A percentile compares a stretch with the other conserved stretches of the same genome.
Conservation (phyloP, 2,888 invertebrate species). For the Sminthurides aquaticus region DNA sequence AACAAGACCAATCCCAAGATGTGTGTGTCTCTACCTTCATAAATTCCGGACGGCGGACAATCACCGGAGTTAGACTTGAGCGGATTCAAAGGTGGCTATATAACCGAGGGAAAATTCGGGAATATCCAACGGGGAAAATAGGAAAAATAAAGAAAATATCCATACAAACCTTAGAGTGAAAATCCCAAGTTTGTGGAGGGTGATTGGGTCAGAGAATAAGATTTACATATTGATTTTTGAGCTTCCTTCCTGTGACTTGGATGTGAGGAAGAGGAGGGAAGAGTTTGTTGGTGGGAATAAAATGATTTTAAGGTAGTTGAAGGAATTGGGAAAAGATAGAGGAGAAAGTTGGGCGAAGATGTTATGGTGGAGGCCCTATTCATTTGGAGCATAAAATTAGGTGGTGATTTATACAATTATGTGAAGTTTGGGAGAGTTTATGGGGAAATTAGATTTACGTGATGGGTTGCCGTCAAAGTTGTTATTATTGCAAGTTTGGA, state of each 20-base stretch:
- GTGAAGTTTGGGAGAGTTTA: conserved; percentile 39
- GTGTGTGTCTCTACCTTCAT: not conserved
- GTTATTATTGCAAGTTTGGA: conserved; percentile 22
- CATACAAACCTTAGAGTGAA: not conserved
- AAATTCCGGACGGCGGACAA: not conserved
- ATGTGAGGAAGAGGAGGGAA: no score
- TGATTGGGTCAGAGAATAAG: not conserved
- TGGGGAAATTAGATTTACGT: conserved; percentile 41
- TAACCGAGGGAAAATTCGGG: not conserved
- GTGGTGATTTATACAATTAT: conserved; percentile 43
- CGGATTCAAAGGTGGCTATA: not conserved
- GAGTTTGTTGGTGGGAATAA: no score
- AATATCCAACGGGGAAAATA: not conserved
- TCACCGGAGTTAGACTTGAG: not conserved
- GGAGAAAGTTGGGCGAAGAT: not conserved
- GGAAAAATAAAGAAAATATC: not conserved
- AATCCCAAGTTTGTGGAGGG: not conserved
- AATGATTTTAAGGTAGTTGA: no score
- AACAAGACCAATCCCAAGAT: not conserved
- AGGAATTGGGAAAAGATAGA: not conserved
- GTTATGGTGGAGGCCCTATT: not conserved
- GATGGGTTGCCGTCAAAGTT: conserved; percentile 33
- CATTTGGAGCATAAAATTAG: conserved; percentile 30
- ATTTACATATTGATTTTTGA: not conserved
- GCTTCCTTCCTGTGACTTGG: no score